A percentile compares a stretch with the other conserved stretches of the same genome.
These are phyloP conservation scores for Heteronetta atricapilla DNA, from an alignment of 2,113 vertebrate genomes.

Conservation along the genomic window DNA sequence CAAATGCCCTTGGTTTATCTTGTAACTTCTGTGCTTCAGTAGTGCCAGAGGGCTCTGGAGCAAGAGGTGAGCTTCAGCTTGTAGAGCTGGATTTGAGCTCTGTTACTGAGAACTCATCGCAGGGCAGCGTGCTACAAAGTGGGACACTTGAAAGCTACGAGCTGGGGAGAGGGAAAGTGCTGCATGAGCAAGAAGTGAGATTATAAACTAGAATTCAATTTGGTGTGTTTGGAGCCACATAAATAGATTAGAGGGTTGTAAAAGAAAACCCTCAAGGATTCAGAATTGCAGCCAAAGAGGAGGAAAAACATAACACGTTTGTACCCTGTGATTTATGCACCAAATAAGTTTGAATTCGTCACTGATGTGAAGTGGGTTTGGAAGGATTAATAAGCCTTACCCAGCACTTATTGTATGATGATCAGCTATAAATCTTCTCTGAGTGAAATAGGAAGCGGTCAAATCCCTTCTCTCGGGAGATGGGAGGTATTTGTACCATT, in stretches of 20 bases:
- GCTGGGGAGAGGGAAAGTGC: background rate
- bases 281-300: constrained; percentile 53
- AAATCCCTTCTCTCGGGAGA: constrained; percentile 17
- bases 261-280: constrained; percentile 52
- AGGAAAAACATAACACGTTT: constrained; percentile 24
- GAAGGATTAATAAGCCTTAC: constrained; percentile 58
- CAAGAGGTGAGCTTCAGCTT: background rate
- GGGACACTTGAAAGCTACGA: constrained; percentile 12
- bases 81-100: background rate
- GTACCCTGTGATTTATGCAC: constrained; percentile 33
- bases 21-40: background rate
- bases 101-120: background rate
- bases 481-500: background rate
- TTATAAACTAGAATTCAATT: constrained; percentile 50
- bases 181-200: constrained; percentile 36
- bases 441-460: background rate
- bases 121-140: background rate
- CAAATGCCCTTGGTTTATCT: background rate
- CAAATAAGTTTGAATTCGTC: constrained; percentile 56
- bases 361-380: constrained; percentile 34
- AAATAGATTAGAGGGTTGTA: constrained; percentile 36
- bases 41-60: background rate
- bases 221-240: constrained; percentile 19
- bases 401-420: constrained; percentile 40
- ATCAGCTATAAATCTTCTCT: constrained; percentile 26